Conservation (phyloP, 1,140 invertebrate genomes). For the Diabrotica undecimpunctata region DNA sequence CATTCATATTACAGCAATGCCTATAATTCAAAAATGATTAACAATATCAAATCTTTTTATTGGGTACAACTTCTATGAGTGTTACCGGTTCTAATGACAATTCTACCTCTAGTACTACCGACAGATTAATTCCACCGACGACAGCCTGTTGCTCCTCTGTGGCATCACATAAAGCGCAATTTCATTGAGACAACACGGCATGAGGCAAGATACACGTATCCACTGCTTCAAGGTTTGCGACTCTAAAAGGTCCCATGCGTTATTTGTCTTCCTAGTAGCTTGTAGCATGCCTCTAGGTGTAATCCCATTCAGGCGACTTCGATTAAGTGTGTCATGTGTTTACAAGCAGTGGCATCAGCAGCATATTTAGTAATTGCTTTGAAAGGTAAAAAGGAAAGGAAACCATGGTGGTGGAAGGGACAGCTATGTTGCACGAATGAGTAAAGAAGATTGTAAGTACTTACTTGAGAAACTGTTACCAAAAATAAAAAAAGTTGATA, state of each 20-base stretch:
- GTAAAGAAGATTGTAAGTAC: too few relatives aligned
- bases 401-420: conserved; percentile 2
- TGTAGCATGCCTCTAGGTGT: conserved; percentile 9
- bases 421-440: conserved; percentile 13
- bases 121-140: too few relatives aligned
- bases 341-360: conserved; percentile 5
- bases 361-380: conserved; percentile 14
- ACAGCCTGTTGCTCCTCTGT: too few relatives aligned
- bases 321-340: neutral
- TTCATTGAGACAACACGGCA: neutral
- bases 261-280: neutral
- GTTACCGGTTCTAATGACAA: too few relatives aligned
- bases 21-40: too few relatives aligned
- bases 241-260: conserved; percentile 8
- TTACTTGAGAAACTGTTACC: conserved; percentile 17
- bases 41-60: too few relatives aligned
- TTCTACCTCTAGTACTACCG: too few relatives aligned
- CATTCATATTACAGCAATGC: too few relatives aligned
- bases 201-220: neutral
- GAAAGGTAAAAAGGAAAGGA: neutral
- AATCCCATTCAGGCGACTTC: conserved; percentile 5
- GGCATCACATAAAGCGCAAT: neutral
- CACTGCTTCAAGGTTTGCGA: neutral
- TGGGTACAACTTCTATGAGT: too few relatives aligned
- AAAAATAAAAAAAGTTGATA: conserved; percentile 34